Percentiles rank a stretch among this genome's conserved stretches.
phyloP scores from a whole-genome alignment of 2,113 vertebrate genomes.

The Neomonachus schauinslandi region DNA sequence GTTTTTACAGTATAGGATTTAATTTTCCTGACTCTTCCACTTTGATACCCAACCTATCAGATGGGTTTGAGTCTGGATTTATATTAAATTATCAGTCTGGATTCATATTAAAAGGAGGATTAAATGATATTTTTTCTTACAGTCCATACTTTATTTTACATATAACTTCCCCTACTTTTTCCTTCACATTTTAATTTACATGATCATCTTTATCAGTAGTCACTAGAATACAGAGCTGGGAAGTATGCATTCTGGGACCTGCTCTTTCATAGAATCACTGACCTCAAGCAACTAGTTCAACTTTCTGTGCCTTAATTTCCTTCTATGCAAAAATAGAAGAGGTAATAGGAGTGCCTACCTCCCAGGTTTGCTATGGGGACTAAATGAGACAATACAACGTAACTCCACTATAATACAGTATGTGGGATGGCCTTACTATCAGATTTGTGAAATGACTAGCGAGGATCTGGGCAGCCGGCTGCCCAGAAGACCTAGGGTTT shows the following conservation, averaged over 20 bases:
- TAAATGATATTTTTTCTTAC: neutral
- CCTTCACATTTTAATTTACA: neutral
- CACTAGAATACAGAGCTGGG: neutral
- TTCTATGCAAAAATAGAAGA: rapidly evolving
- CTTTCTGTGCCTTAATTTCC: neutral
- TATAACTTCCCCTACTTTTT: neutral
- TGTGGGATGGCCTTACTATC: rapidly evolving
- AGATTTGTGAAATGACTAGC: neutral
- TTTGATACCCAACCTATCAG: neutral
- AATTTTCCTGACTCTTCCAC: neutral
- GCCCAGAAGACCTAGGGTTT: rapidly evolving
- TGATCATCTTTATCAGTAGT: neutral
- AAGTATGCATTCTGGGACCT: neutral
- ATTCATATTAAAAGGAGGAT: neutral
- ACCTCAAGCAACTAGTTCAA: neutral
- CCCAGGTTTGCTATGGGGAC: rapidly evolving
- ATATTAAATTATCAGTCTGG: neutral
- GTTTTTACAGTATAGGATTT: neutral
- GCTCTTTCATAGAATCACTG: neutral
- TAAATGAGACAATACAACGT: rapidly evolving
- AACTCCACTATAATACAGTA: rapidly evolving
- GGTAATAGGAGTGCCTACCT: neutral
- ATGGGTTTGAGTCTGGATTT: neutral
- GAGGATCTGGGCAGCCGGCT: neutral
- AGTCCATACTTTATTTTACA: neutral